Percentiles rank a stretch among this genome's conserved stretches.
Evolutionary conservation across 2,888 invertebrate species (phyloP).

Genomic region (Ochropleura leucogaster): DNA sequence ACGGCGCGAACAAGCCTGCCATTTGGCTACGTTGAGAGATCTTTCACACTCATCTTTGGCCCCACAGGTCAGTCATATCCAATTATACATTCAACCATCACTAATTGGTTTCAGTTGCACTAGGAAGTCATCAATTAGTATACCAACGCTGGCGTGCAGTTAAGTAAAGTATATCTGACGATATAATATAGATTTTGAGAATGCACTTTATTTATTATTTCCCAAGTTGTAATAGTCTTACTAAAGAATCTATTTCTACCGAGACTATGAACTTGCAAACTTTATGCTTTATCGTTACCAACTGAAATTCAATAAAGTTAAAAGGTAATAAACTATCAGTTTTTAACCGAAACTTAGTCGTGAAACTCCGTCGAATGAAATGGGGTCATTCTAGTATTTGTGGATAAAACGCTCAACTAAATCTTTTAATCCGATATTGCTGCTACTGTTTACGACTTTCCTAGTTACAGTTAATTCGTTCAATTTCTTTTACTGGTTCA

Average conservation of each 20-base stretch:
- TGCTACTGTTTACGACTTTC: conserved; percentile 17
- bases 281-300: conserved; percentile 5
- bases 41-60: too few relatives aligned
- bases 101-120: background rate
- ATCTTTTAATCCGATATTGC: conserved; percentile 26
- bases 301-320: conserved; percentile 39
- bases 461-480: background rate
- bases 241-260: background rate
- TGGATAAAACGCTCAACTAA: conserved; percentile 20
- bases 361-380: conserved; percentile 38
- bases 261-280: background rate
- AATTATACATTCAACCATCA: background rate
- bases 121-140: too few relatives aligned
- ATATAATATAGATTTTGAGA: background rate
- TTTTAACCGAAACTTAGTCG: conserved; percentile 23
- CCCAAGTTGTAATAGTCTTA: background rate
- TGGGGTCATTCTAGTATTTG: conserved; percentile 33
- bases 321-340: conserved; percentile 39
- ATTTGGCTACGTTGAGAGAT: too few relatives aligned
- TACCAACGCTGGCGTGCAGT: background rate
- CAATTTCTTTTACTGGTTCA: background rate
- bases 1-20: too few relatives aligned
- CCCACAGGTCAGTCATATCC: background rate
- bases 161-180: background rate
- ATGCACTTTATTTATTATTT: background rate